phyloP scores from a whole-genome alignment of 2,888 invertebrate genomes.

The Idaea aversata region DNA sequence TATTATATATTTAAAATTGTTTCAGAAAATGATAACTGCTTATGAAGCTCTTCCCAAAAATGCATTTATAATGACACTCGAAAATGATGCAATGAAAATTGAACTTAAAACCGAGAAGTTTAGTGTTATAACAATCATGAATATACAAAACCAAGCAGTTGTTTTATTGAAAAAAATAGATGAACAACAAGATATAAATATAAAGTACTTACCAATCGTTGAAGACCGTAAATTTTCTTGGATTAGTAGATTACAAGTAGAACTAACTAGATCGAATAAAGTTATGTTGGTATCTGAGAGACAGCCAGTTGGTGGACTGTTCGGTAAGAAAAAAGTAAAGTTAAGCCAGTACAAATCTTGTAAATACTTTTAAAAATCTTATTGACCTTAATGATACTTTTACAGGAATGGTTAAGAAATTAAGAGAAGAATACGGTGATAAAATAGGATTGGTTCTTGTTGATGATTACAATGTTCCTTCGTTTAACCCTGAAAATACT shows the following conservation, averaged over 20 bases:
- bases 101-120: conserved; percentile 37
- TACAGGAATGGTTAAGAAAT: conserved; percentile 84
- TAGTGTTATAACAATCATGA: conserved; percentile 42
- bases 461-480: conserved; percentile 66
- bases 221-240: conserved; percentile 48
- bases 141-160: conserved; percentile 40
- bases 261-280: conserved; percentile 41
- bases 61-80: conserved; percentile 44
- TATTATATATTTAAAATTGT: conserved; percentile 9
- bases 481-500: conserved; percentile 67
- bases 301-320: conserved; percentile 47
- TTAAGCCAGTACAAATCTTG: too few species aligned
- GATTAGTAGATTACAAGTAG: conserved; percentile 40
- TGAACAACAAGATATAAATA: conserved; percentile 16
- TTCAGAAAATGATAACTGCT: conserved; percentile 47
- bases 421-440: conserved; percentile 80
- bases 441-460: conserved; percentile 71
- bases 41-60: conserved; percentile 32
- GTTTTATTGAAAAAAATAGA: conserved; percentile 42
- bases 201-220: conserved; percentile 41
- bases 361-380: not conserved
- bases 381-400: not conserved
- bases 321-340: conserved; percentile 35
- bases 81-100: conserved; percentile 36
- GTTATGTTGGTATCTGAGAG: conserved; percentile 49